These are phyloP conservation scores for Schizothorax lantsangensis DNA, from an alignment of 2,797 vertebrate species.

Conservation along the genomic window DNA sequence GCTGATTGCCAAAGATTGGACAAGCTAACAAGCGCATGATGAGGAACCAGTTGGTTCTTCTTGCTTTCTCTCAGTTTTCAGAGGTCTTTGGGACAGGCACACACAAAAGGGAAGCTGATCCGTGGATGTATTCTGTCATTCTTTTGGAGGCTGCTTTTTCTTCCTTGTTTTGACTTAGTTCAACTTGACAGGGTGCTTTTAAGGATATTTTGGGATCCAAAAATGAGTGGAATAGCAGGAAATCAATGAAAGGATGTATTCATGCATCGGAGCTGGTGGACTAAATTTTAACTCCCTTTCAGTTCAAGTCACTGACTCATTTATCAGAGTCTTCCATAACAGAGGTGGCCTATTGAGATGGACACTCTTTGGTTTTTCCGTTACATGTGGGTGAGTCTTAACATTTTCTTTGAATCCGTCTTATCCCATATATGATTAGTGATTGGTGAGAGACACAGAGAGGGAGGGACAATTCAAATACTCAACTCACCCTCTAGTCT, in stretches of 20 bases:
- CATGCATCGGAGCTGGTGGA: conserved; percentile 58
- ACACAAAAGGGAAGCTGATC: conserved; percentile 76
- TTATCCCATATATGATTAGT: conserved; percentile 50
- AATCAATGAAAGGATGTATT: conserved; percentile 57
- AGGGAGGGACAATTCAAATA: conserved; percentile 39
- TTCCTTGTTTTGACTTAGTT: conserved; percentile 74
- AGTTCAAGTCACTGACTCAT: conserved; percentile 72
- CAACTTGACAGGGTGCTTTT: conserved; percentile 70
- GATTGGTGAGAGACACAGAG: conserved; percentile 40
- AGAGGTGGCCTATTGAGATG: conserved; percentile 80
- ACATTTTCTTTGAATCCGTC: conserved; percentile 56
- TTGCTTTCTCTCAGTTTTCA: conserved; percentile 80
- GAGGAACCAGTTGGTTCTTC: conserved; percentile 88
- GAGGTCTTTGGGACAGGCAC: conserved; percentile 81
- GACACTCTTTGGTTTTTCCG: conserved; percentile 75
- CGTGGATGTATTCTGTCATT: conserved; percentile 79
- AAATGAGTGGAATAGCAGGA: conserved; percentile 74
- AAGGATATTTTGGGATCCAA: conserved; percentile 63
- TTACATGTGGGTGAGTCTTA: conserved; percentile 87
- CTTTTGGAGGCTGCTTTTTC: conserved; percentile 69
- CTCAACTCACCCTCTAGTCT: conserved; percentile 45
- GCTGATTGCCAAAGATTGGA: conserved; percentile 99
- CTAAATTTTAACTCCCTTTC: conserved; percentile 72
- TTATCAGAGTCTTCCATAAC: conserved; percentile 76
- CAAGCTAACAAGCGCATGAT: conserved; percentile 99